Evolutionary conservation across 2,888 invertebrate genomes (phyloP).

Genomic region (Conops quadrifasciatus): DNA sequence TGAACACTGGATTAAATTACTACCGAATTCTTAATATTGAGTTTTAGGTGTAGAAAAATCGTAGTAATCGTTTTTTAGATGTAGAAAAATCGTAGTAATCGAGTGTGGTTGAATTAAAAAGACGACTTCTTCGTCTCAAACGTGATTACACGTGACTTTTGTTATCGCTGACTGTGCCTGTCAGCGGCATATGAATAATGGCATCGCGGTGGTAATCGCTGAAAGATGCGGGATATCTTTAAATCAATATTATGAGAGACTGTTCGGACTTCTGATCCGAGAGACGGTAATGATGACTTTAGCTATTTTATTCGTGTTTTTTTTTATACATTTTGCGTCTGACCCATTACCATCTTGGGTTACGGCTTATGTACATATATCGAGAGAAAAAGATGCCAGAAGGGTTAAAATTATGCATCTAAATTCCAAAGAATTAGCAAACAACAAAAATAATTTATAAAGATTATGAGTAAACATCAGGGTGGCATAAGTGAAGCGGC

Average conservation of each 20-base stretch:
- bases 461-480: constrained; percentile 47
- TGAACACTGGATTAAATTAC: constrained; percentile 6
- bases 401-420: no score
- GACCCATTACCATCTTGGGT: no score
- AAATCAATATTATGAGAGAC: no score
- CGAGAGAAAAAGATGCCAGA: no score
- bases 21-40: not conserved
- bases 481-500: no score
- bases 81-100: not conserved
- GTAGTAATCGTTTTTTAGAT: not conserved
- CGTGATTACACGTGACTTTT: not conserved
- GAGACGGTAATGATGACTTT: no score
- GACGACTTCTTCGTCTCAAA: not conserved
- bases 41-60: not conserved
- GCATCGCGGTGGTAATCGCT: no score
- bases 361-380: no score
- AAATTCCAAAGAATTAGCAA: not conserved
- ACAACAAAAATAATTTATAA: constrained; percentile 52
- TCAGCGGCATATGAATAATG: not conserved
- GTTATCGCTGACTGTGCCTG: not conserved
- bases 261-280: no score
- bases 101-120: not conserved
- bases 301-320: no score
- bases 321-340: no score
- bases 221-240: no score